Evolutionary conservation across 1,140 invertebrate genomes (phyloP).

Genomic region (Apis dorsata): DNA sequence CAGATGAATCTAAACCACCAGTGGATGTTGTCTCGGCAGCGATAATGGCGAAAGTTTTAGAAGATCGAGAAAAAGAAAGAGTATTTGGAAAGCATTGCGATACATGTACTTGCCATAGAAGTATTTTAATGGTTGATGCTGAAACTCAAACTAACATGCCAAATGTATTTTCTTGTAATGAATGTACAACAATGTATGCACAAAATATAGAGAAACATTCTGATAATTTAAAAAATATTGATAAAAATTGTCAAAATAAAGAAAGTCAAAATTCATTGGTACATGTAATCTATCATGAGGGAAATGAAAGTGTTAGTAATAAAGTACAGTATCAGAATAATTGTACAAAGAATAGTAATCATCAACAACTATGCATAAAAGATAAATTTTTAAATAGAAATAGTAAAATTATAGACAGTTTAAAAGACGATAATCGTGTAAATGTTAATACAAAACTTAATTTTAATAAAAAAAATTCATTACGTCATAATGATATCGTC

Average conservation of each 20-base stretch:
- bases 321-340: constrained; percentile 46
- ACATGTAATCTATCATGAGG: constrained; percentile 43
- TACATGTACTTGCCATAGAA: constrained; percentile 86
- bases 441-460: constrained; percentile 22
- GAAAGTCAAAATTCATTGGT: constrained; percentile 45
- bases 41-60: constrained; percentile 95
- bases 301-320: constrained; percentile 46
- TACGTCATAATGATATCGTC: constrained; percentile 22
- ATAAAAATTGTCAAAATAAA: constrained; percentile 46
- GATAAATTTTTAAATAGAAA: constrained; percentile 52
- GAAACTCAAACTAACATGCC: constrained; percentile 70
- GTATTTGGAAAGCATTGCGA: constrained; percentile 88
- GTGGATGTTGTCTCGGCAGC: constrained; percentile 93
- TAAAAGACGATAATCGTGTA: constrained; percentile 31
- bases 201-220: constrained; percentile 42
- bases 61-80: constrained; percentile 89
- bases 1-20: constrained; percentile 80
- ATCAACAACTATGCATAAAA: constrained; percentile 30
- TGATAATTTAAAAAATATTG: constrained; percentile 37
- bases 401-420: constrained; percentile 26
- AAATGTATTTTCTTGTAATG: constrained; percentile 35
- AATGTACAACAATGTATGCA: constrained; percentile 30
- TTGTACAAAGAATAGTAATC: constrained; percentile 42
- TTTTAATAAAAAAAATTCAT: constrained; percentile 54
- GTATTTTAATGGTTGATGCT: constrained; percentile 72